Evolutionary conservation across 2,113 vertebrate genomes (phyloP), one percentile per base, ranked within the genome.

Genomic region (Pterocles gutturalis): DNA sequence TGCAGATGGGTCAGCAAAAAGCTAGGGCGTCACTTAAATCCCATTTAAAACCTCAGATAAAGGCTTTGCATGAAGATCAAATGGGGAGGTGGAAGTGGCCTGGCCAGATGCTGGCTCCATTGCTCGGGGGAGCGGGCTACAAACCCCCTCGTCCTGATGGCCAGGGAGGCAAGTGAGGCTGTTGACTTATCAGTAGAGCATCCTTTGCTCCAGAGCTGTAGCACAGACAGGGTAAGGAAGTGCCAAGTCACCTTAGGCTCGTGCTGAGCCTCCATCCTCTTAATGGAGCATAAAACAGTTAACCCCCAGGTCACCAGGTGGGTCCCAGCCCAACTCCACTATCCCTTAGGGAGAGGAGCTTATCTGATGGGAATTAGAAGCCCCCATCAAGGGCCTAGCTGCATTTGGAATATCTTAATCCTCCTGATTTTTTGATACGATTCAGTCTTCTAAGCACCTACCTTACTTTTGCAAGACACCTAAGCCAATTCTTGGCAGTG

Each of bases 21-120:
- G 41, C 21, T 71, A 90, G 69, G 45, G 72, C 24, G 0, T 94
- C 92, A 81, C 71, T 94, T 73, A 95, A 94, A 93, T 92, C 85
- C 85, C 51, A 64, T 80, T 67, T 90, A 92, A 95, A 95, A 73
- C 83, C 55, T 64, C 83, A 65, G 80, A 94, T 87, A 93, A 89
- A 93, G 71, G 51, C 60, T 84, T 81, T 93, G 69, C 73, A 90
- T 80, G 78, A 92, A 92, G 33, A 28, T 17, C 49, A 61, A 75
- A 36, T 17, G 38, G 38, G 55, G 67, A 90, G 65, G 45, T 84
- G 73, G 90, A 72, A 89, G 69, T 69, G 21, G 34, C 45, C 70
- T 61, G 75, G 57, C 65, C 90, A 91, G 69, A 87, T 89, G 78
- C 71, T 93, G 82, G 18, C 55, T 84, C 60, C 10, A 2, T 34